These are phyloP conservation scores for Drosophila subquinaria DNA, from an alignment of 2,888 invertebrate species.

Conservation along the genomic window DNA sequence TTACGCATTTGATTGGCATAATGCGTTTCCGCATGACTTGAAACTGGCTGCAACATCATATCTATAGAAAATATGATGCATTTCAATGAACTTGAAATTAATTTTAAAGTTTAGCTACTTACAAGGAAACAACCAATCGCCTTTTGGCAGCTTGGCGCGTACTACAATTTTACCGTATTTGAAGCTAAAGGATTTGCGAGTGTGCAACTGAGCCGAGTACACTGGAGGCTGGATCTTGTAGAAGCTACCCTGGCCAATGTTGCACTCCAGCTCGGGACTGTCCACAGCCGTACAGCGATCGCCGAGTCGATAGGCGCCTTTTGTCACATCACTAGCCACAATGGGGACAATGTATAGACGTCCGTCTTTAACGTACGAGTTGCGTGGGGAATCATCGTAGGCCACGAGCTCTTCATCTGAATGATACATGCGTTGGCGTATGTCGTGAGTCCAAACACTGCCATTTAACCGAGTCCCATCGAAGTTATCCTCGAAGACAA, in stretches of 20 bases:
- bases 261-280: constrained; percentile 84
- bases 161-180: constrained; percentile 90
- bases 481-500: constrained; percentile 89
- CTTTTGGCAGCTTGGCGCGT: constrained; percentile 90
- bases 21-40: constrained; percentile 87
- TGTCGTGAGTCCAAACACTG: constrained; percentile 87
- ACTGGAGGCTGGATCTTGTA: constrained; percentile 89
- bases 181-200: constrained; percentile 89
- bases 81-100: neutral
- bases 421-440: constrained; percentile 87
- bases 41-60: constrained; percentile 88
- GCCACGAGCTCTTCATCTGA: constrained; percentile 86
- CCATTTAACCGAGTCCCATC: constrained; percentile 83
- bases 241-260: constrained; percentile 55
- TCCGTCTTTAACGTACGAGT: constrained; percentile 80
- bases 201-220: constrained; percentile 88
- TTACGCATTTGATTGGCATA: constrained; percentile 88
- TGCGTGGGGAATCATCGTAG: constrained; percentile 83
- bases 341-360: constrained; percentile 84
- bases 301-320: constrained; percentile 75
- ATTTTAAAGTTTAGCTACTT: constrained; percentile 58
- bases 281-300: constrained; percentile 87
- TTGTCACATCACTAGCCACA: constrained; percentile 67
- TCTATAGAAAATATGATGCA: constrained; percentile 85
- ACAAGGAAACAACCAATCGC: constrained; percentile 93